A percentile compares a stretch with the other conserved stretches of the same genome.
phyloP scores from a whole-genome alignment of 2,113 vertebrate species.

The Phaetusa simplex region DNA sequence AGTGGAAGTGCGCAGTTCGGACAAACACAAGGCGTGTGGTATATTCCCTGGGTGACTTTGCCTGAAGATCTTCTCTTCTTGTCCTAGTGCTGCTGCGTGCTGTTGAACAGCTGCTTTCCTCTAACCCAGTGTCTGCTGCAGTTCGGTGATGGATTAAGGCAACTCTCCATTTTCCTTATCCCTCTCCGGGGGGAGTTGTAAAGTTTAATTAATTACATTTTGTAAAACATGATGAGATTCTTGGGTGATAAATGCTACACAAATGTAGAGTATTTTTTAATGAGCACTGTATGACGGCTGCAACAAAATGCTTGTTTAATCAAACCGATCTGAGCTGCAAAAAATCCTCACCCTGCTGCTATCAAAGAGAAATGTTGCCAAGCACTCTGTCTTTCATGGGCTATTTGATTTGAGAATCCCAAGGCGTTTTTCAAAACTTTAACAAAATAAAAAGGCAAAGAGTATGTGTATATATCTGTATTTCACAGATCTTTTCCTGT shows the following conservation, averaged over 20 bases:
- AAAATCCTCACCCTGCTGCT: slow-evolving; percentile 37
- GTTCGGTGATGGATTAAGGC: slow-evolving; percentile 54
- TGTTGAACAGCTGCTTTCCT: slow-evolving; percentile 44
- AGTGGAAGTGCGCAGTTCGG: not conserved
- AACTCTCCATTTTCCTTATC: slow-evolving; percentile 48
- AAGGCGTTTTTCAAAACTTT: not conserved
- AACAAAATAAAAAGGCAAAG: not conserved
- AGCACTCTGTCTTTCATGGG: not conserved
- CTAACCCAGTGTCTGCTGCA: slow-evolving; percentile 26
- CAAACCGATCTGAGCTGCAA: slow-evolving; percentile 15
- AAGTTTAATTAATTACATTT: slow-evolving; percentile 67
- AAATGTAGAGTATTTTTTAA: slow-evolving; percentile 57
- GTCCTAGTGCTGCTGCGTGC: not conserved
- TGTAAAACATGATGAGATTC: slow-evolving; percentile 54
- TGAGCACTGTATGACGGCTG: slow-evolving; percentile 8
- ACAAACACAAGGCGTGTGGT: not conserved
- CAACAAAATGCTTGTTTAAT: slow-evolving; percentile 44
- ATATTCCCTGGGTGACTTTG: slow-evolving; percentile 26
- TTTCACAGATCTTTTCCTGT: not conserved
- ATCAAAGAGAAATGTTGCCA: not conserved
- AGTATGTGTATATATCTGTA: not conserved
- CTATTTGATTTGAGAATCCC: slow-evolving; percentile 16
- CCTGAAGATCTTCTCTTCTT: not conserved
- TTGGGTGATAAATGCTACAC: slow-evolving; percentile 50
- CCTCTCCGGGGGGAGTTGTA: slow-evolving; percentile 41